Evolutionary conservation across 2,888 invertebrate species (phyloP), one percentile per base, ranked within the genome.

Genomic region (Phengaris alcon): DNA sequence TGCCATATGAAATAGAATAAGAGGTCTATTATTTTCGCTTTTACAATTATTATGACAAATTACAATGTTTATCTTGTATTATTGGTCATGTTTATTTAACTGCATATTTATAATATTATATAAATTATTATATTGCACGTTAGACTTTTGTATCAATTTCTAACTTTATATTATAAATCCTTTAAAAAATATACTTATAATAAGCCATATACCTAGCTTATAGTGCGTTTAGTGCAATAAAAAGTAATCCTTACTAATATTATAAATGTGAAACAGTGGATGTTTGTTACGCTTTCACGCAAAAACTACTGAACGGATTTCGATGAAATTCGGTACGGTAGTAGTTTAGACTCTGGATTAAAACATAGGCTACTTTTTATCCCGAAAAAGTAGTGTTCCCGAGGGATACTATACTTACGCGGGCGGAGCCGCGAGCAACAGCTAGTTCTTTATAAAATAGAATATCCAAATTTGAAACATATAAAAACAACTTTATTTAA

Each of bases 1-100:
- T 72, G 72, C 72, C 72, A 72, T 72, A 72, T 72, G 13, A 54
- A 69, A 72, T 72, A 72, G 72, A 35, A 35, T 52, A 54, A 52
- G 52, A 35, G 22, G 5, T 54, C 54, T 54, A 54, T 72, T 72
- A 54, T 52, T 54, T 72, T 72, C 13, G 54, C 54, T 22, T 72
- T 52, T 72, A 54, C 15, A 52, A 72, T 35, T 48, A 52, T 44
- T 72, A 64, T 64, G 35, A 35, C 64, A 35, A 59, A 64, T 64
- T 64, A 35, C 64, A 35, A 59, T 59, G 22, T 59, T 22, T 59
- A 59, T 9, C 59, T 59, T 10, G 22, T 22, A 22, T 54, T 54
- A 13, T 1, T 54, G 15, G 59, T 9, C 59, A 15, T 59, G 59
- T 59, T 59, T 10, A 22, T 59, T 59, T 59, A 5, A 22, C 12